Evolutionary conservation across 1,140 invertebrate genomes (phyloP), one percentile per base, ranked within the genome.

Genomic region (Drosophila leontia): DNA sequence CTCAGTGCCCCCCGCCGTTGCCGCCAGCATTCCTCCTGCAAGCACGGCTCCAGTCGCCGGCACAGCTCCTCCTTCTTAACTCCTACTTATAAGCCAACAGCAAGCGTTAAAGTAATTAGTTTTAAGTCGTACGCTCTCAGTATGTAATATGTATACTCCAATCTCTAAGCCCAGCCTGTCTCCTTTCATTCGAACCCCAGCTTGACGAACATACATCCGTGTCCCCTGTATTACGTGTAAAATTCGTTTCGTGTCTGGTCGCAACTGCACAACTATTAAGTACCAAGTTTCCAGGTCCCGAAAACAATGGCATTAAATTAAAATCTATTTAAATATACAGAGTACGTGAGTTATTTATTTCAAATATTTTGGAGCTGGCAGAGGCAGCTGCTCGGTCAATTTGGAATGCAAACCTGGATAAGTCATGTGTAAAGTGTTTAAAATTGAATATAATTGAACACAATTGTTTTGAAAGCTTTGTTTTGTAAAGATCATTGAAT

Each of bases 51-150:
- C 80, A n/a, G 59, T 50, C 41, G 78, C 70, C 42, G 58, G 45
- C n/a, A 56, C 39, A 44, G 77, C 78, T 70, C 78, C 85, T 47
- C 77, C 85, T 55, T 68, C 82, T 69, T 91, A 91, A 91, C 75
- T 63, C 53, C 61, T 78, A 69, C 26, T 47, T 13, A 2, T 72
- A 72, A 79, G 82, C 57, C 69, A 87, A 57, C 69, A 87, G 56
- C 45, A 68, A 58, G 68, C 37, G 61, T 69, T 53, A 65, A 72
- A 80, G 65, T 62, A 75, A 53, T 60, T 77, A 85, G 88, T 61
- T 56, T 41, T 91, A 86, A 82, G 78, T 85, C 67, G 69, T 72
- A 85, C 75, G 69, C 85, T 91, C 85, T 88, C 85, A 90, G 74
- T 90, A 88, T 84, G 75, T 85, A 85, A 71, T 79, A 70, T 84